A percentile compares a stretch with the other conserved stretches of the same genome.
These are phyloP conservation scores for Drosophila bocki DNA, from an alignment of 1,140 invertebrate genomes.

Conservation along the genomic window DNA sequence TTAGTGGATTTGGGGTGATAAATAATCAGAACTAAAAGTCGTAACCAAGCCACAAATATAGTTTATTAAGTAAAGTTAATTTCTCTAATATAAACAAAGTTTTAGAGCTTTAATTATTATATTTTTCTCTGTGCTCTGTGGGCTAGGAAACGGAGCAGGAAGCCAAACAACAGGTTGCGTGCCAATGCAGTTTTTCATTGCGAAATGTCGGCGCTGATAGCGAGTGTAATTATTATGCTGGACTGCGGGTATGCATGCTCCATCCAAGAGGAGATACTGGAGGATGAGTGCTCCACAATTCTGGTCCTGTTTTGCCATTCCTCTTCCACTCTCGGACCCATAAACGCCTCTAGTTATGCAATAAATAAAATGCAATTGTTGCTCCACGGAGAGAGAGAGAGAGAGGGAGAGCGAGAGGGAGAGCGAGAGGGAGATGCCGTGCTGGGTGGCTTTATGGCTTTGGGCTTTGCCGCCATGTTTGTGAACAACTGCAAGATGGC, in stretches of 20 bases:
- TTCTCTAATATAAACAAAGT: neutral
- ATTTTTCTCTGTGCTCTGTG: neutral
- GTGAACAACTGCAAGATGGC: slow-evolving; percentile 73
- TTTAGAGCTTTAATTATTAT: neutral
- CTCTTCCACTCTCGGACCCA: slow-evolving; percentile 37
- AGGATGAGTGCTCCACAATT: slow-evolving; percentile 20
- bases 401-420: neutral
- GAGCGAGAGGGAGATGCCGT: neutral
- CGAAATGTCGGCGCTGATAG: slow-evolving; percentile 74
- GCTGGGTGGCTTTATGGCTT: slow-evolving; percentile 17
- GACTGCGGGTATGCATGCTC: slow-evolving; percentile 41
- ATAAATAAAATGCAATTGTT: slow-evolving; percentile 81
- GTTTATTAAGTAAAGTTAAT: neutral
- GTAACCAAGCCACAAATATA: neutral
- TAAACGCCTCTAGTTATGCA: slow-evolving; percentile 79
- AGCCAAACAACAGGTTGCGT: slow-evolving; percentile 70
- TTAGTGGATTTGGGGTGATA: neutral
- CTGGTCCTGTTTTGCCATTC: slow-evolving; percentile 21
- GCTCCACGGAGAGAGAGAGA: slow-evolving; percentile 18
- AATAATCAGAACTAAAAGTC: neutral
- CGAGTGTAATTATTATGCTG: slow-evolving; percentile 77
- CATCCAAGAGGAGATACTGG: neutral
- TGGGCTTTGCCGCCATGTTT: slow-evolving; percentile 66
- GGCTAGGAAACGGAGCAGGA: slow-evolving; percentile 3
- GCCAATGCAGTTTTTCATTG: slow-evolving; percentile 74